Evolutionary conservation across 2,113 vertebrate species (phyloP), one percentile per base, ranked within the genome.

Genomic region (Lamprologus speciosus): DNA sequence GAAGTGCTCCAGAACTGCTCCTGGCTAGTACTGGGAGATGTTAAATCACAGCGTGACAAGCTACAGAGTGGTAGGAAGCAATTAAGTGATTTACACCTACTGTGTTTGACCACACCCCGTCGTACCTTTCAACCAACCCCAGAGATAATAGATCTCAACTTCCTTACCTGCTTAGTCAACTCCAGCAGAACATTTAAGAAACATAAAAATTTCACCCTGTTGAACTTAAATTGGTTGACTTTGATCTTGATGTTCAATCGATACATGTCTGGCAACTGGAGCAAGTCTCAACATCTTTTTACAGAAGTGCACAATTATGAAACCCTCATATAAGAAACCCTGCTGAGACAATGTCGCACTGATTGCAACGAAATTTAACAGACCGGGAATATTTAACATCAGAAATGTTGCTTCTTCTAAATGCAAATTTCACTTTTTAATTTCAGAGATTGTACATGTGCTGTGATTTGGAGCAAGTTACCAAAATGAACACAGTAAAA

Each of bases 51-150:
- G 55, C 53, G 9, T 57, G 73, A 85, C 60, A 80, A 50, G 55
- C 57, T 55, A 70, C 51, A 42, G 73, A 80, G 51, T 65, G 31
- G 50, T 9, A 23, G 31, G 78, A 82, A 50, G 80, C 79, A 53
- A 65, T 63, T 26, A 75, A 14, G 68, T 81, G 79, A 85, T 88
- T 87, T 87, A 63, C 50, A 68, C 23, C 53, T 37, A 13, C 28
- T 28, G 2, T 2, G 3, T 84, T 40, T 79, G 80, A 83, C 93
- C 93, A 92, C 94, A 51, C 95, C 95, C 89, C 19, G 1, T 14
- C 16, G 16, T 31, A 54, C n/a, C 31, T 50, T 10, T 60, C 35
- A 55, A 75, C 87, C 85, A 93, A 85, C 85, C 91, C 87, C 73
- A 84, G 53, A 37, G 42, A 84, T 75, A 5, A 17, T 8, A 45